Conservation (phyloP, 2,888 invertebrate genomes). For the Conchocele bisecta region DNA sequence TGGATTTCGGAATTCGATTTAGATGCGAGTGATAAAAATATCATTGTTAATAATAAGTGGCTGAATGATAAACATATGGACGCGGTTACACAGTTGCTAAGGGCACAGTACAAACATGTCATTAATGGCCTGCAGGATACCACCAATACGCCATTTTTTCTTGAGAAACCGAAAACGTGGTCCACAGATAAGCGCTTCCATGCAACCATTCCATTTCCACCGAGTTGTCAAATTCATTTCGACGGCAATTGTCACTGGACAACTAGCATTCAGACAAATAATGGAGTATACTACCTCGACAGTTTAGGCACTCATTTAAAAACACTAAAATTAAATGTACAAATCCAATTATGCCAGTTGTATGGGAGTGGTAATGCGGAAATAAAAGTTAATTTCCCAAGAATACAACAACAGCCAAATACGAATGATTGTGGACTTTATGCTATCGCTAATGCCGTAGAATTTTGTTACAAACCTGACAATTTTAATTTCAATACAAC, state of each 20-base stretch:
- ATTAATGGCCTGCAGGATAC: slow-evolving; percentile 11
- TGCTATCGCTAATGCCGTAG: slow-evolving; percentile 1
- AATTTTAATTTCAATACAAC: neutral
- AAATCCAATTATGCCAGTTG: slow-evolving; percentile 3
- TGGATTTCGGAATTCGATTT: slow-evolving; percentile 1
- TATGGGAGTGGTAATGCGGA: neutral
- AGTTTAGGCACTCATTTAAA: slow-evolving; percentile 3
- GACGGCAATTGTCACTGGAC: slow-evolving; percentile 1
- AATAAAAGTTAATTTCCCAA: neutral
- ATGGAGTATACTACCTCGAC: slow-evolving; percentile 3
- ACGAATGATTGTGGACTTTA: slow-evolving; percentile 4
- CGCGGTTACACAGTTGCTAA: neutral
- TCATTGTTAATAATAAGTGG: slow-evolving; percentile 5
- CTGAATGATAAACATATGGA: slow-evolving; percentile 1
- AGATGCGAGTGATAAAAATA: neutral
- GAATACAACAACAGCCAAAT: slow-evolving; percentile 7
- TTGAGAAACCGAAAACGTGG: neutral
- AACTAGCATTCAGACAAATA: neutral
- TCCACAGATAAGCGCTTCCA: neutral
- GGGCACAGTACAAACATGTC: neutral
- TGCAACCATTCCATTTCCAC: neutral
- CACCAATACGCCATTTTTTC: neutral
- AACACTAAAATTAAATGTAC: neutral
- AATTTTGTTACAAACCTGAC: neutral
- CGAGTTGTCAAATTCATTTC: slow-evolving; percentile 4